phyloP scores from a whole-genome alignment of 2,888 invertebrate genomes.

The Apodemia duryi region DNA sequence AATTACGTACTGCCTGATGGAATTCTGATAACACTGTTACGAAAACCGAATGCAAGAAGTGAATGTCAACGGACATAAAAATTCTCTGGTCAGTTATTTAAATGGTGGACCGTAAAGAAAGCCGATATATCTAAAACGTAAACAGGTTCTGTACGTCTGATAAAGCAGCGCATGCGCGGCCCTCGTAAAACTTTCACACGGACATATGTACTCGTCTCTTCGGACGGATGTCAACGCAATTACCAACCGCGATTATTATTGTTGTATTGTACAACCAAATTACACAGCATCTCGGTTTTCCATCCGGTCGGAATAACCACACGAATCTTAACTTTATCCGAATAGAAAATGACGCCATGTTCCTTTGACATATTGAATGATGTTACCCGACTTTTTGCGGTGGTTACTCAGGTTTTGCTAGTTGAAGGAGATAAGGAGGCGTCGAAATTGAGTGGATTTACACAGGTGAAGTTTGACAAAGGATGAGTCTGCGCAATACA shows the following conservation, averaged over 20 bases:
- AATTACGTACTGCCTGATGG: conserved; percentile 10
- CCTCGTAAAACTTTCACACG: conserved; percentile 73
- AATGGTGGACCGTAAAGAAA: conserved; percentile 52
- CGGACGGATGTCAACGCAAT: conserved; percentile 73
- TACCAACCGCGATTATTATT: conserved; percentile 72
- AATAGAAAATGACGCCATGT: conserved; percentile 25
- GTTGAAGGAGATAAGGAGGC: conserved; percentile 26
- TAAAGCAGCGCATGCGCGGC: conserved; percentile 46
- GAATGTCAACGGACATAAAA: conserved; percentile 42
- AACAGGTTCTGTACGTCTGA: conserved; percentile 52
- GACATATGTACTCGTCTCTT: conserved; percentile 46
- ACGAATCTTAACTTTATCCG: conserved; percentile 30
- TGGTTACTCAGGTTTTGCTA: background rate
- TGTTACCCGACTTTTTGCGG: background rate
- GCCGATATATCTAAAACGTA: conserved; percentile 60
- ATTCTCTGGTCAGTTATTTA: conserved; percentile 43
- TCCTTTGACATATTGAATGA: conserved; percentile 24
- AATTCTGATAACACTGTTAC: conserved; percentile 15
- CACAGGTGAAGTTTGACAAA: conserved; percentile 53
- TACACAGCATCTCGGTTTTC: conserved; percentile 70
- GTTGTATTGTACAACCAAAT: conserved; percentile 72
- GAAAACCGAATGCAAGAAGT: conserved; percentile 22
- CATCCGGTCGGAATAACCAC: conserved; percentile 52
- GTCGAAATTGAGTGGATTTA: conserved; percentile 41
- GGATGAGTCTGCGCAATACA: conserved; percentile 47